These are phyloP conservation scores for Caiman crocodilus DNA, from an alignment of 2,797 vertebrate species.

Conservation along the genomic window DNA sequence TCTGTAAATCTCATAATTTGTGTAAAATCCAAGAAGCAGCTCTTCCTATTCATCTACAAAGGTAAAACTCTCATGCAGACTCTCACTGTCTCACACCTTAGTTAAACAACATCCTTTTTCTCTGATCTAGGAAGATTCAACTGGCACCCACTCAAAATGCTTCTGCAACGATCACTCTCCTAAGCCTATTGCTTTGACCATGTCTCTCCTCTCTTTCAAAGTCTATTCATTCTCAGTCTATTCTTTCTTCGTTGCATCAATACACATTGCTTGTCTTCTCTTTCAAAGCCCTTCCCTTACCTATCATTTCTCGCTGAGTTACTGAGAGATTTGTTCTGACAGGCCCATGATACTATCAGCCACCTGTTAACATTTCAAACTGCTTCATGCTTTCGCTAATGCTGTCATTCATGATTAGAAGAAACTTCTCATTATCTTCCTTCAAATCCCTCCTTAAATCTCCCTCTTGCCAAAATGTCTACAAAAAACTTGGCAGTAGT, in stretches of 20 bases:
- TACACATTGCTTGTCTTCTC: background rate
- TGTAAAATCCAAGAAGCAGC: conserved; percentile 4
- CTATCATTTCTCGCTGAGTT: background rate
- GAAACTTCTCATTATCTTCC: background rate
- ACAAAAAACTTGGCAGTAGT: background rate
- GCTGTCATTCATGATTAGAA: background rate
- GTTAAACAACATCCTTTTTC: background rate
- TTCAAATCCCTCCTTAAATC: background rate
- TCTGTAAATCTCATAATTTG: conserved; percentile 30
- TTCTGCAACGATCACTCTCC: background rate
- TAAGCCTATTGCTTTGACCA: background rate
- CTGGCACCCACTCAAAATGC: background rate
- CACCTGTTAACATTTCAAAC: background rate
- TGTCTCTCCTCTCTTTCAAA: background rate
- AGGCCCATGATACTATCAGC: background rate
- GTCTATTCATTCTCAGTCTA: background rate
- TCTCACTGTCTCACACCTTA: background rate
- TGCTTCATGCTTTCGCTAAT: background rate
- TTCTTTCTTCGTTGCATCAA: background rate
- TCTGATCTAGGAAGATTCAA: background rate
- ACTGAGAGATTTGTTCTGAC: background rate
- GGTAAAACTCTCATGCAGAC: background rate
- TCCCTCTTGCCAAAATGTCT: background rate
- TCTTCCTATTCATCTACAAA: background rate
- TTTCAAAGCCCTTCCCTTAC: background rate